Conservation (phyloP, 1,140 invertebrate species). For the Drosophila novamexicana region DNA sequence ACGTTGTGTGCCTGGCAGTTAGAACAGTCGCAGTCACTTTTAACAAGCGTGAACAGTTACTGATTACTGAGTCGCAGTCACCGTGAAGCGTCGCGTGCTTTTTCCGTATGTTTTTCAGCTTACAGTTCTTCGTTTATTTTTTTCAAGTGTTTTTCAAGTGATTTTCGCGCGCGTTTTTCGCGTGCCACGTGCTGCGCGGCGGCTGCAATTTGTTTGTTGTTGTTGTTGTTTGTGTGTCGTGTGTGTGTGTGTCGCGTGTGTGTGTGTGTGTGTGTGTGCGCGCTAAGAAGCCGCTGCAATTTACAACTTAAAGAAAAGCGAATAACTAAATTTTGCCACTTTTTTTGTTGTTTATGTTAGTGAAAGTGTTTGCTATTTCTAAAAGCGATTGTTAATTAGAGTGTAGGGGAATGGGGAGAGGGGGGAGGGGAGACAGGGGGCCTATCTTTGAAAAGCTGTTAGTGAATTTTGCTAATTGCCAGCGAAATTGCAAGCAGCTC, state of each 20-base stretch:
- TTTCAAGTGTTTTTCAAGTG: slow-evolving; percentile 35
- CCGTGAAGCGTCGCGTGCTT: slow-evolving; percentile 32
- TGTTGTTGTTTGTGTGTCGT: slow-evolving; percentile 24
- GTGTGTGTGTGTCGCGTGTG: slow-evolving; percentile 10
- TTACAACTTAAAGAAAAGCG: background rate
- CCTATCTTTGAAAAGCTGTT: background rate
- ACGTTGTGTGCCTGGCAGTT: slow-evolving; percentile 53
- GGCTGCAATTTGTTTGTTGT: slow-evolving; percentile 37
- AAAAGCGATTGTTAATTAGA: background rate
- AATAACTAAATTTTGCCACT: background rate
- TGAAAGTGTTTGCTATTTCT: slow-evolving; percentile 7
- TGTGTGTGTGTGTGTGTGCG: slow-evolving; percentile 6
- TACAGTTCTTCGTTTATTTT: slow-evolving; percentile 5
- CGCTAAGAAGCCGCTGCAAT: slow-evolving; percentile 1
- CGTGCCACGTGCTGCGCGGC: slow-evolving; percentile 39
- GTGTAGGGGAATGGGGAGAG: too few species aligned
- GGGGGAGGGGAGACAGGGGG: too few species aligned
- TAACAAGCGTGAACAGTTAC: background rate
- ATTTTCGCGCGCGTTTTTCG: slow-evolving; percentile 43
- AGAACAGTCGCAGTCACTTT: slow-evolving; percentile 18
- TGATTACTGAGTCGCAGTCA: slow-evolving; percentile 15
- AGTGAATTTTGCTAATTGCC: background rate
- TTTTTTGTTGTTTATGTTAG: background rate
- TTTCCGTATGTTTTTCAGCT: slow-evolving; percentile 29
- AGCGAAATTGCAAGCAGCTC: background rate